phyloP scores from a whole-genome alignment of 2,888 invertebrate species.

The Latrodectus elegans region DNA sequence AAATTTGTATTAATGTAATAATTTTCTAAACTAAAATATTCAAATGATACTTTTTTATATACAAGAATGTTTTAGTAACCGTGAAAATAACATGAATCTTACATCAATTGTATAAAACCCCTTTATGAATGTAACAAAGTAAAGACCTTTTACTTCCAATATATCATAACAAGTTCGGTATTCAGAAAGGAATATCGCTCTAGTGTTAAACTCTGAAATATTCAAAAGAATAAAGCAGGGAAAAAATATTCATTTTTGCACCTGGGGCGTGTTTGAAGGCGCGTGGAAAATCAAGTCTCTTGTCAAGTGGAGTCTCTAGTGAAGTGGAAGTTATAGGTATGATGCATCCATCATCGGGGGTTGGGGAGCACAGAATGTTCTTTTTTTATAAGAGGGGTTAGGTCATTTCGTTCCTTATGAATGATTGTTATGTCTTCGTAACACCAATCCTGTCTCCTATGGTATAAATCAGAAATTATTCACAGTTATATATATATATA shows the following conservation, averaged over 20 bases:
- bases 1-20: no score
- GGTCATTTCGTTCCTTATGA: conserved; percentile 3
- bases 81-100: no score
- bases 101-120: no score
- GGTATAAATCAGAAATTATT: not conserved
- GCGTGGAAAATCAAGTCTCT: conserved; percentile 42
- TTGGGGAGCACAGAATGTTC: not conserved
- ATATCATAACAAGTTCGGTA: not conserved
- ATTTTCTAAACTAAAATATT: no score
- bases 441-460: not conserved
- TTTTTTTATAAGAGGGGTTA: not conserved
- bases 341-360: conserved; percentile 31
- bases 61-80: no score
- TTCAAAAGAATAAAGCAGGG: not conserved
- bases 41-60: no score
- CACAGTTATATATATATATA: not conserved
- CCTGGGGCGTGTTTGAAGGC: conserved; percentile 28
- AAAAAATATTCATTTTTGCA: conserved; percentile 16
- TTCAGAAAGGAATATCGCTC: not conserved
- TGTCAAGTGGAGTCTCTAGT: conserved; percentile 21
- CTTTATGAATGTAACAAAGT: no score
- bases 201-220: no score
- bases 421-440: conserved; percentile 1
- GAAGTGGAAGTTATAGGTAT: conserved; percentile 38
- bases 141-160: not conserved